Evolutionary conservation across 2,113 vertebrate genomes (phyloP).

Genomic region (Atlantisia rogersi): DNA sequence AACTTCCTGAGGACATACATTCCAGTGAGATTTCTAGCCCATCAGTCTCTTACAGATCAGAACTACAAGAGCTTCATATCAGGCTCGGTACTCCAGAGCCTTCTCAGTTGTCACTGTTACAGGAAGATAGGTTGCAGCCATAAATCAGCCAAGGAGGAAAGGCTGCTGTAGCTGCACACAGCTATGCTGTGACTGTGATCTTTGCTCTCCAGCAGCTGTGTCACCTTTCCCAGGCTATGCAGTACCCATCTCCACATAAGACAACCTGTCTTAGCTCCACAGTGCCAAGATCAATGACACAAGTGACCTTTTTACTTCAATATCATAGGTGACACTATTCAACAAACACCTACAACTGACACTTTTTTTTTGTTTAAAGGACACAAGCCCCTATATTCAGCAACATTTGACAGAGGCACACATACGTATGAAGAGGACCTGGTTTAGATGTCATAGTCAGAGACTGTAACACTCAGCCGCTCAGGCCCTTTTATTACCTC

Average conservation of each 20-base stretch:
- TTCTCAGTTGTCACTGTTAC: neutral
- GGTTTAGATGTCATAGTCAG: neutral
- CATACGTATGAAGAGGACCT: neutral
- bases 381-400: neutral
- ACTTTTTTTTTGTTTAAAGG: neutral
- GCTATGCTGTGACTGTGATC: neutral
- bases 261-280: neutral
- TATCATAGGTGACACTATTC: neutral
- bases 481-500: neutral
- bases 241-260: neutral
- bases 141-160: neutral
- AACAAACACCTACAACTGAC: neutral
- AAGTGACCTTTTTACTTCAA: conserved; percentile 44
- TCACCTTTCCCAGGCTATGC: neutral
- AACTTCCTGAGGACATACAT: conserved; percentile 5
- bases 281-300: conserved; percentile 16
- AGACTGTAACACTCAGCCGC: neutral
- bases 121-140: neutral
- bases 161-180: neutral
- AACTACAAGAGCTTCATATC: neutral
- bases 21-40: neutral
- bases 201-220: neutral
- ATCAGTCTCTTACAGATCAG: neutral
- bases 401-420: neutral
- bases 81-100: neutral